These are phyloP conservation scores for Platyrinchus mystaceus DNA, from an alignment of 2,797 vertebrate species.

Conservation along the genomic window DNA sequence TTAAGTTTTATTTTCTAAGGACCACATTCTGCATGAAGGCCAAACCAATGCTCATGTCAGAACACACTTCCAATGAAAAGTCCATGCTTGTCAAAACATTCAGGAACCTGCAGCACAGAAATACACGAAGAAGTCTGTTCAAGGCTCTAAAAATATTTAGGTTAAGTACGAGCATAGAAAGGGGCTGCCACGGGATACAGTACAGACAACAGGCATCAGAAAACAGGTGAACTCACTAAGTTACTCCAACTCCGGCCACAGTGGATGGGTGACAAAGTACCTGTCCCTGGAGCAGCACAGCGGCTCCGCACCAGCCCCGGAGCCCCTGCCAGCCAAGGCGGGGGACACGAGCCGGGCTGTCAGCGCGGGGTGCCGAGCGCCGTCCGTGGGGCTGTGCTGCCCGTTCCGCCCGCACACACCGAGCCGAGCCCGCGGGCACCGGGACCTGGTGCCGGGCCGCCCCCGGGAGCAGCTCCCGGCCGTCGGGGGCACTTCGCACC, in stretches of 20 bases:
- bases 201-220: background rate
- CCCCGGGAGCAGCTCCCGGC: no score
- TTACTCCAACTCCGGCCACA: background rate
- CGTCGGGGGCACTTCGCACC: no score
- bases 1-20: background rate
- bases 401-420: background rate
- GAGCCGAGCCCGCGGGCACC: background rate
- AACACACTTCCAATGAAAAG: background rate
- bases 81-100: background rate
- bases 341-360: background rate
- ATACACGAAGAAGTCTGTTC: background rate
- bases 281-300: rapidly evolving
- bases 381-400: no score
- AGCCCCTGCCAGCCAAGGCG: rapidly evolving
- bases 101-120: background rate
- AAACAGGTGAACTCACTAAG: background rate
- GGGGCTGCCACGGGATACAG: rapidly evolving
- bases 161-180: background rate
- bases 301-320: background rate
- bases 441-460: background rate
- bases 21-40: background rate
- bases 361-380: background rate
- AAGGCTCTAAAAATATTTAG: background rate
- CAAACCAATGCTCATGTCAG: background rate
- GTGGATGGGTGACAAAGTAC: rapidly evolving